Percentiles rank a stretch among this genome's conserved stretches.
These are phyloP conservation scores for Neodiprion pinetum DNA, from an alignment of 1,140 invertebrate genomes.

Conservation along the genomic window DNA sequence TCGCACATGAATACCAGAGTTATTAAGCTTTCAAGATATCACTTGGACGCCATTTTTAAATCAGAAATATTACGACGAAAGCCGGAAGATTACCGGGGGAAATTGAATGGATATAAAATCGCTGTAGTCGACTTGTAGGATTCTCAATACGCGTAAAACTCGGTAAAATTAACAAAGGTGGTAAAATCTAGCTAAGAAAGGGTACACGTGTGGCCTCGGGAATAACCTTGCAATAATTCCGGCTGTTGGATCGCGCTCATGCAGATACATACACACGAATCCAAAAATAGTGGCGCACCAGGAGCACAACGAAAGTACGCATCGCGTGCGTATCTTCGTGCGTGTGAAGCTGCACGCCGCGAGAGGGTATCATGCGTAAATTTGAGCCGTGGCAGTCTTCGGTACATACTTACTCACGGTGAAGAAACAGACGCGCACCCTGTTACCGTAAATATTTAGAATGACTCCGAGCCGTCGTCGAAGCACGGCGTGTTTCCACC, in stretches of 20 bases:
- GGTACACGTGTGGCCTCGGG: not conserved
- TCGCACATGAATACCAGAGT: no score
- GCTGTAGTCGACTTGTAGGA: no score
- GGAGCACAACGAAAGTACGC: not conserved
- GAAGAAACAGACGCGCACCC: not conserved
- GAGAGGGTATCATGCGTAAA: not conserved
- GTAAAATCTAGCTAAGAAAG: not conserved
- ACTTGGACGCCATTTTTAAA: no score
- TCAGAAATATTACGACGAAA: no score
- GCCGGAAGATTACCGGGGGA: no score
- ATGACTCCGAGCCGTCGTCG: constrained; percentile 6
- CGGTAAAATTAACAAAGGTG: no score
- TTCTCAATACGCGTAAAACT: no score
- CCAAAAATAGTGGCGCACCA: not conserved
- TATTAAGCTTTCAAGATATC: no score
- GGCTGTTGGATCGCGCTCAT: not conserved
- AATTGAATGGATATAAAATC: no score
- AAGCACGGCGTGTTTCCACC: not conserved
- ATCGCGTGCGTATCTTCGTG: not conserved
- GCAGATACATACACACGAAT: not conserved
- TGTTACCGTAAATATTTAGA: constrained; percentile 23
- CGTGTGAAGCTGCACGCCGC: not conserved
- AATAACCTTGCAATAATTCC: not conserved
- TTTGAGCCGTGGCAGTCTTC: no score
- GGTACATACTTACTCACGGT: no score